These are phyloP conservation scores for Meganola albula DNA, from an alignment of 2,888 invertebrate species.

Conservation along the genomic window DNA sequence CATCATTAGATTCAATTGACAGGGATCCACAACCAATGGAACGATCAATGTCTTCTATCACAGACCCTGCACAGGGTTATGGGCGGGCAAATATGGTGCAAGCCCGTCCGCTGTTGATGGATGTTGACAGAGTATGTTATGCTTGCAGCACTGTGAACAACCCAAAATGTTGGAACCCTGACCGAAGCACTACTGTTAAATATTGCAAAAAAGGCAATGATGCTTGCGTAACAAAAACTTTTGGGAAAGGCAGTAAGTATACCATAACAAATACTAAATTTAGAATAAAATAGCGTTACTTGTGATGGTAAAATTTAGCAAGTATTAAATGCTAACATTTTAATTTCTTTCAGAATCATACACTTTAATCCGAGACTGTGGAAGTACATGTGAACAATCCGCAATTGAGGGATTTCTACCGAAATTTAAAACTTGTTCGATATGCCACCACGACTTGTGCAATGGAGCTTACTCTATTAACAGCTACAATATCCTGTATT, in stretches of 20 bases:
- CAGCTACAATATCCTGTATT: constrained; percentile 26
- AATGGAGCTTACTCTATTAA: constrained; percentile 42
- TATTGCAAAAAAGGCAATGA: constrained; percentile 49
- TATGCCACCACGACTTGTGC: constrained; percentile 54
- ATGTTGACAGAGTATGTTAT: constrained; percentile 48
- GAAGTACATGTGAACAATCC: constrained; percentile 37
- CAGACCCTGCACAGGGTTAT: constrained; percentile 35
- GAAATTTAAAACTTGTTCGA: constrained; percentile 43
- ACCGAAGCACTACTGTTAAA: constrained; percentile 51
- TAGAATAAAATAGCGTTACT: too few relatives aligned
- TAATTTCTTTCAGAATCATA: constrained; percentile 36
- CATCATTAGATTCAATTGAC: too few relatives aligned
- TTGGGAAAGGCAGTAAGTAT: constrained; percentile 40
- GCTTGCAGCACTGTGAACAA: constrained; percentile 54
- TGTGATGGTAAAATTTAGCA: too few relatives aligned
- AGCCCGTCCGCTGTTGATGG: constrained; percentile 29
- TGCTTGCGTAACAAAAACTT: constrained; percentile 51
- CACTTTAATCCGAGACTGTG: constrained; percentile 54
- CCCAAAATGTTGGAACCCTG: constrained; percentile 47
- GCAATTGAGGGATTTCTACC: constrained; percentile 28
- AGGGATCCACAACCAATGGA: too few relatives aligned
- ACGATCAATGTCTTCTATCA: too few relatives aligned
- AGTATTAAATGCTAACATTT: neutral
- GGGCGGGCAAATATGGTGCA: constrained; percentile 30
- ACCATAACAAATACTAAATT: too few relatives aligned